Base-by-base conservation (phyloP, 35 echinoderm and acorn worm genomes). In the Chiridota heheva region DNA sequence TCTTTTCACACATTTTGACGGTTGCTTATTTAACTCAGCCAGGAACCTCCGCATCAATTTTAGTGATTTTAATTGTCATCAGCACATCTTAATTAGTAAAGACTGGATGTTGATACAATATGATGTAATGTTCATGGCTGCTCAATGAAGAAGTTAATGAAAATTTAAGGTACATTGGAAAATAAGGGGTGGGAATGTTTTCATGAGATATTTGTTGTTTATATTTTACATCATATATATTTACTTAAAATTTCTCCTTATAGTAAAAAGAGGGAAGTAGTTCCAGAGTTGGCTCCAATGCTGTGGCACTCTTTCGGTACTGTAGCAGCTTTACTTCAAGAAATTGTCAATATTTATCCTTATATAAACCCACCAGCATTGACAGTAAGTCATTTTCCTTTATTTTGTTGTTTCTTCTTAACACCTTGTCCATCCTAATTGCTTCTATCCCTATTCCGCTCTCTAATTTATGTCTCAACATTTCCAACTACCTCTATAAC, bases 321-420 rank as follows among this genome's bases (percentile, higher is more conserved):
- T 33, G 95, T 98, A 1, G 95, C 95, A 51, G 95, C 89, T 32
- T 58, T 98, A 13, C 95, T 98, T 43, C 95, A 98, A 84, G 95
- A 98, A 84, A 98, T 98, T 13, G 95, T 98, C 67, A 98, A 98
- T 51, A 98, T 98, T 57, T 97, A 97, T 66, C 95, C 95, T 16
- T 98, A 81, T 58, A 98, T 98, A 34, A 91, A 98, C 69, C 93
- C 95, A 60, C 89, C 95, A 47, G 84, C 84, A 39, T 71, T 98
- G 39, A 98, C 95, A 80, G 93, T 97, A 87, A 91, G 93, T 91
- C 45, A 1, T 22, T 31, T 16, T 1, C 18, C 0, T 1, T 22
- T 67, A 30, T 15, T 67, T 67, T 2, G 1, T 33, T 16, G 18
- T 32, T 16, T 67, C 32, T 67, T 67, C 32, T 1, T 67, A 32